Evolutionary conservation across 2,888 invertebrate species (phyloP), one percentile per base, ranked within the genome.

Genomic region (Meiosimyza platycephala): DNA sequence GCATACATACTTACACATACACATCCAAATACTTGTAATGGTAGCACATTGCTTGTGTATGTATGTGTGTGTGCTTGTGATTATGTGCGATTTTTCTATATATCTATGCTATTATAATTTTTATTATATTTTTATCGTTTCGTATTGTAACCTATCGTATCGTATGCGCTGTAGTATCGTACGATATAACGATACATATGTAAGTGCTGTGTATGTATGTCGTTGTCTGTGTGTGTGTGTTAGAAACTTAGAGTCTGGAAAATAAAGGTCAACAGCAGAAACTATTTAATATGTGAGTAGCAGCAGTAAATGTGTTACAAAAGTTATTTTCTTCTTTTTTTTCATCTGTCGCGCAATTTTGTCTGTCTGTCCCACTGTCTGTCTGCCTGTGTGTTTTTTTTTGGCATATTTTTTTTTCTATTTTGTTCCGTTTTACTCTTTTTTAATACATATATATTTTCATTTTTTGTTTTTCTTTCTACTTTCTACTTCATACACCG

Each of bases 101-200:
- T 52, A n/a, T n/a, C n/a, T n/a, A 68, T 80, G 80, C 80, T 77
- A 81, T 83, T 84, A 84, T 84, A 83, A 84, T 84, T 82, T n/a
- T 82, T 84, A 84, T 84, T 84, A 80, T 81, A 83, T 84, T 83
- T 83, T 83, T 84, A 82, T 82, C 80, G 82, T 82, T 81, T 78
- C 76, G 78, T 69, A 79, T 83, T 62, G 57, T 15, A 40, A 40
- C 48, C 57, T 55, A 51, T 28, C 40, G 69, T 16, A 50, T 59
- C 50, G 28, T 28, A 67, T 65, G 62, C 62, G 69, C 15, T 57
- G 13, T 63, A 28, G 33, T 12, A 40, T 40, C 40, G 40, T 40
- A 40, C 40, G 40, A 40, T 40, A 55, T 16, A 12, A 65, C 52
- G 18, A 59, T 52, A 69, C 16, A 54, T 13, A n/a, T 64, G 50